Evolutionary conservation across 2,797 vertebrate genomes (phyloP).

Genomic region (Pseudocheirus occidentalis): DNA sequence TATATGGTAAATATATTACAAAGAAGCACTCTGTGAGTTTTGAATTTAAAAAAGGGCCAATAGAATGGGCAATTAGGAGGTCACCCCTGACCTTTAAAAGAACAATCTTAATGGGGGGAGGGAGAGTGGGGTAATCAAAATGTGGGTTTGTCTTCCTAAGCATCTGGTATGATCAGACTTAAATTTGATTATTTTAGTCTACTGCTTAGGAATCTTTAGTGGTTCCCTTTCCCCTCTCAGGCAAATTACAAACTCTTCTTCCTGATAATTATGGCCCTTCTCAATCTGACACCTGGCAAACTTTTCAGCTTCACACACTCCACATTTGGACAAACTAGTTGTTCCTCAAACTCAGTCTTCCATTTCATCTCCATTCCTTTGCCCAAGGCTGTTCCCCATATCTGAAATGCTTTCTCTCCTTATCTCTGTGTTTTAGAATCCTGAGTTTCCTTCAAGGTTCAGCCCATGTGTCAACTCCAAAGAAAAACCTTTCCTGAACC

Average conservation of each 20-base stretch:
- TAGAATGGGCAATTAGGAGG: not conserved
- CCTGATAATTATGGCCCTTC: not conserved
- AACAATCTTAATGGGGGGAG: not conserved
- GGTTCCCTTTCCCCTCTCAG: not conserved
- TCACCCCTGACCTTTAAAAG: not conserved
- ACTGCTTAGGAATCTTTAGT: not conserved
- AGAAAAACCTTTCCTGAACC: not conserved
- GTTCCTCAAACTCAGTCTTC: not conserved
- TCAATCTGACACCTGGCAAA: not conserved
- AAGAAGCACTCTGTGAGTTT: not conserved
- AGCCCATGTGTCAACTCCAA: not conserved
- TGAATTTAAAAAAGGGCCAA: not conserved
- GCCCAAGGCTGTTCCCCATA: not conserved
- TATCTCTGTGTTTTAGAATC: not conserved
- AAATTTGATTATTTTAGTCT: not conserved
- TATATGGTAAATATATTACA: not conserved
- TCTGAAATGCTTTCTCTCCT: not conserved
- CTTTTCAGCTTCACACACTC: not conserved
- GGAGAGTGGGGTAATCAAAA: not conserved
- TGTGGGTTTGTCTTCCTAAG: not conserved
- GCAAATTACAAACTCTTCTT: not conserved
- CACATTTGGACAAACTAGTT: not conserved
- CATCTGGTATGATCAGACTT: not conserved
- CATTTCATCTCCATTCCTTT: not conserved
- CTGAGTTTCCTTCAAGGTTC: not conserved